phyloP scores from a whole-genome alignment of 1,140 invertebrate species.

The Drosophila subobscura region DNA sequence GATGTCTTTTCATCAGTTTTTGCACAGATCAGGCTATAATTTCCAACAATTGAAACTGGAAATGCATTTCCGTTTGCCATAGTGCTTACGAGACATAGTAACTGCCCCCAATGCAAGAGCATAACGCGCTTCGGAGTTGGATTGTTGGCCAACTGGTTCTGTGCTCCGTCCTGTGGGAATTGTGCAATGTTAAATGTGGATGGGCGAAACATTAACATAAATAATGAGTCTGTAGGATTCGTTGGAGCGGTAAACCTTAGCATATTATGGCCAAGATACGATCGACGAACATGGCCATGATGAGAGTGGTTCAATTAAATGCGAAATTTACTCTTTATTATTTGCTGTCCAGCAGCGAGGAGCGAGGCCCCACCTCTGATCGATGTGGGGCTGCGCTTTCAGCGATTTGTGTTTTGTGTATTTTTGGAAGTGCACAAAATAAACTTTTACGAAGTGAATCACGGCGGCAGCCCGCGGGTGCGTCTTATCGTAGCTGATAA shows the following conservation, averaged over 20 bases:
- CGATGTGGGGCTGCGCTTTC: too few species aligned
- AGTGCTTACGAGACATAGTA: too few species aligned
- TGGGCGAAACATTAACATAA: conserved; percentile 35
- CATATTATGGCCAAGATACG: conserved; percentile 32
- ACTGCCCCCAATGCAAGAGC: neutral
- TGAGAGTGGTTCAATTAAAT: conserved; percentile 24
- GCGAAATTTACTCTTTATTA: conserved; percentile 11
- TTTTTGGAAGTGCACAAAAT: conserved; percentile 23
- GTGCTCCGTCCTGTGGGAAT: conserved; percentile 26
- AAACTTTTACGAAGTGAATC: conserved; percentile 27
- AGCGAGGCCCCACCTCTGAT: too few species aligned
- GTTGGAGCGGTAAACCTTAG: conserved; percentile 25
- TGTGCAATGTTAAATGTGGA: conserved; percentile 4
- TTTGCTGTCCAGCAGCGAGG: too few species aligned
- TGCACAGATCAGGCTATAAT: too few species aligned
- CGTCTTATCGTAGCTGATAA: conserved; percentile 31
- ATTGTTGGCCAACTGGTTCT: conserved; percentile 14
- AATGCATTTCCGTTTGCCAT: too few species aligned
- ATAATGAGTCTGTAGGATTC: conserved; percentile 24
- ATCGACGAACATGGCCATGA: conserved; percentile 33
- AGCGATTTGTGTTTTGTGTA: neutral
- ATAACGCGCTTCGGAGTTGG: conserved; percentile 2
- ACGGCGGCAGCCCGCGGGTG: neutral
- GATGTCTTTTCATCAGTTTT: too few species aligned
- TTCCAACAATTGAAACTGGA: too few species aligned